Base-by-base conservation (phyloP, 1,140 invertebrate species). In the Teleopsis dalmanni region DNA sequence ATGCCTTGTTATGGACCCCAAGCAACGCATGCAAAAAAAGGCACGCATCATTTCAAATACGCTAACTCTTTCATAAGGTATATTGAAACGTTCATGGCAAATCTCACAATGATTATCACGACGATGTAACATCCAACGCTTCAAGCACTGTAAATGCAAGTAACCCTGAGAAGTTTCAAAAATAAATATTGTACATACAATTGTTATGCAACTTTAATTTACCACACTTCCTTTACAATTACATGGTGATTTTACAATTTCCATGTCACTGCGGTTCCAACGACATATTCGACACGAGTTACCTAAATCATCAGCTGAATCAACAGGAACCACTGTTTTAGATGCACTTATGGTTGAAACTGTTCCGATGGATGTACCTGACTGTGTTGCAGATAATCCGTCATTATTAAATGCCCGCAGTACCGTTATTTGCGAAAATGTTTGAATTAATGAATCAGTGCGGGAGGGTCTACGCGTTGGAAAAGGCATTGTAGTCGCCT, bases 261-360 rank as follows among this genome's bases (percentile, higher is more conserved):
- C 56, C 58, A 67, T 58, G 31, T 67, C 65, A 41, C 48, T 56
- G n/a, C 57, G 61, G 31, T 68, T 55, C 51, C 57, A 65, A 38
- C 62, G 64, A 45, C 65, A 68, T 11, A 68, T 68, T 46, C 65
- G 64, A 42, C 65, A 68, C 19, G 62, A 60, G 23, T 62, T 57
- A 1, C 60, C 60, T 44, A 56, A 51, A 34, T 65, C 62, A 49
- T 68, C 56, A 0, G 60, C 48, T 34, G 64, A 67, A 14, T 53
- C 53, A 2, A 61, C 46, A 26, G 54, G 57, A 18, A 55, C 56
- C 35, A 59, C 48, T 0, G 47, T 48, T 0, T 48, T 22, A n/a
- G 40, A 19, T 29, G 43, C 36, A n/a, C 29, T 11, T 4, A 26
- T 37, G 0, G 23, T 16, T 19, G 9, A n/a, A n/a, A n/a, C n/a